Evolutionary conservation across 1,140 invertebrate genomes (phyloP), one percentile per base, ranked within the genome.

Genomic region (Drosophila ercepeae): DNA sequence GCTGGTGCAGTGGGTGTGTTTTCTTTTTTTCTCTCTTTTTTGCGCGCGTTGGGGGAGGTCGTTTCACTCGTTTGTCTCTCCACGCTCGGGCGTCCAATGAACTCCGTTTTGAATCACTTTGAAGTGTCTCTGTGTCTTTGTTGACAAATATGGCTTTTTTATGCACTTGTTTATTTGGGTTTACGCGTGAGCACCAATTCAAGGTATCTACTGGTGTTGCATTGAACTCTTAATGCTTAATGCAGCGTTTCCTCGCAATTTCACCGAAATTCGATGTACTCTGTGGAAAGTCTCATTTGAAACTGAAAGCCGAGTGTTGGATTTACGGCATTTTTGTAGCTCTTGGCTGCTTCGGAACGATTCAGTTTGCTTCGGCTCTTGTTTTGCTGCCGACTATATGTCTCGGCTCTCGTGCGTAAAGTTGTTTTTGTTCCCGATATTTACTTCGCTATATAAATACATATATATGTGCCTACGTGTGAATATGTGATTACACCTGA

Each of bases 261-360:
- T 54, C 52, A 61, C 46, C 55, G 53, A 63, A 57, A n/a, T 58
- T 42, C 58, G 57, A 61, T 77, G 76, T 65, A 14, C 16, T 58
- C 78, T 67, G 77, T 53, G 51, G 46, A 29, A 82, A 78, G 74
- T 75, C 61, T 60, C 54, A 18, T 32, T 46, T 50, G 65, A 89
- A 86, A 82, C 73, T 86, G 74, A 88, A 77, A 88, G 57, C 78
- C 77, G 77, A 88, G 60, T 46, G 50, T 29, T 48, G 14, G 46
- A 70, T 54, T 69, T 71, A 75, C 82, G 82, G 82, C 82, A 86
- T 81, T 86, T 84, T 86, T 86, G 82, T 88, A 88, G 67, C 46
- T 25, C 21, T 59, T 54, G 39, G 25, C 11, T 19, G 21, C 23
- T 18, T 39, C 34, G 34, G 34, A 9, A 21, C 14, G 34, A 39